These are phyloP conservation scores for Drosophila sulfurigaster DNA, from an alignment of 1,140 invertebrate species.

Conservation along the genomic window DNA sequence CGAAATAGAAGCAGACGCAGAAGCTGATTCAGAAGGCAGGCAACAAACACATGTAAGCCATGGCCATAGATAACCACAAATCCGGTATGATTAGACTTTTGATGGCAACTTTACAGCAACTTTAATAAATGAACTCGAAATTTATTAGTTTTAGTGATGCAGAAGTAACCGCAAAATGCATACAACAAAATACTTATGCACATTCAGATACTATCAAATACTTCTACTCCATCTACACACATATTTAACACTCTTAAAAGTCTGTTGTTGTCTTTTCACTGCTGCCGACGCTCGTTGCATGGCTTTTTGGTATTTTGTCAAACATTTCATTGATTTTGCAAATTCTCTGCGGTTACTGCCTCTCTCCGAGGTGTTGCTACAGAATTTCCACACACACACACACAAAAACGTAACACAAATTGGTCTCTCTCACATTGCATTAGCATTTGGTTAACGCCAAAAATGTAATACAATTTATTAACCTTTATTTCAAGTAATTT, in stretches of 20 bases:
- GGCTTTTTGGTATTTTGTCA: slow-evolving; percentile 44
- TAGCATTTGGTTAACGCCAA: not conserved
- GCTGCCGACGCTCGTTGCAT: not conserved
- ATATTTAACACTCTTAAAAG: slow-evolving; percentile 38
- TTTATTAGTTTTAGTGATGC: slow-evolving; percentile 53
- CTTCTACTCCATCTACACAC: slow-evolving; percentile 4
- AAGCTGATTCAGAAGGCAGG: slow-evolving; percentile 5
- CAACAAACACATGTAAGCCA: slow-evolving; percentile 57
- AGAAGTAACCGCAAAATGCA: slow-evolving; percentile 51
- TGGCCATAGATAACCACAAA: slow-evolving; percentile 60
- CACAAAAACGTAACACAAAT: slow-evolving; percentile 22
- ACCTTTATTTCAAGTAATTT: slow-evolving; percentile 4
- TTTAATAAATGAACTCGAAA: slow-evolving; percentile 67
- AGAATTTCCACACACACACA: slow-evolving; percentile 22
- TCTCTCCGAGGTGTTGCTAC: slow-evolving; percentile 34
- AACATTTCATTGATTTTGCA: slow-evolving; percentile 53
- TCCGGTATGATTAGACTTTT: slow-evolving; percentile 67
- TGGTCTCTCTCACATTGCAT: slow-evolving; percentile 2
- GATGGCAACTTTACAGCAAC: slow-evolving; percentile 60
- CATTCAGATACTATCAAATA: slow-evolving; percentile 25
- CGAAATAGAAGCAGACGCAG: too few species aligned
- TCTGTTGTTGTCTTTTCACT: slow-evolving; percentile 31
- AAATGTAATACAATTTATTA: slow-evolving; percentile 35
- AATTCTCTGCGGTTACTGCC: slow-evolving; percentile 35
- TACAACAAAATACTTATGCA: slow-evolving; percentile 30